Evolutionary conservation across 2,113 vertebrate genomes (phyloP), one percentile per base, ranked within the genome.

Genomic region (Phalacrocorax carbo): DNA sequence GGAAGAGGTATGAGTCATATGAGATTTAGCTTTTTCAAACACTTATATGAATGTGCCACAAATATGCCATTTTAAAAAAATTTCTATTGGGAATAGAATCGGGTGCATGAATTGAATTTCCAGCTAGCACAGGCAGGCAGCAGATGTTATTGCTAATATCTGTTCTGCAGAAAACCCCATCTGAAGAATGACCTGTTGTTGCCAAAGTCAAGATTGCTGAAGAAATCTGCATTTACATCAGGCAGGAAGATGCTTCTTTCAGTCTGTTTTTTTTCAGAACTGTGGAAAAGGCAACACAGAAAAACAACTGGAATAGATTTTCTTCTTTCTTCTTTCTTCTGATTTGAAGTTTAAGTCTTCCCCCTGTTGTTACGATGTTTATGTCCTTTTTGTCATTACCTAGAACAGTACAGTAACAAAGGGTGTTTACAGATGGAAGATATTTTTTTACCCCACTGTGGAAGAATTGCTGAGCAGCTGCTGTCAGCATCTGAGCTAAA

Each of bases 1-100:
- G 38, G 82, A 94, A 90, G 61, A 72, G 12, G 32, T 68, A 90
- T 88, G 92, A 94, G 60, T 95, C 78, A 88, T 92, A 73, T 6
- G 55, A 86, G 66, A 83, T 66, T 36, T n/a, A 82, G 38, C 42
- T 88, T 93, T 94, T 91, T 73, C 72, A 83, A 94, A 83, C 64
- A 55, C 34, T 94, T 71, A 82, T 4, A 83, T 32, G 32, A 81
- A 86, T 46, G 34, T 86, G 20, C 29, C 51, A 36, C 90, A 26
- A 52, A 52, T 52, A 29, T 30, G 54, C 27, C 29, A 55, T 55
- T 55, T 79, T 34, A 6, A 3, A 57, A 61, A 60, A 40, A 60
- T 9, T 23, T 20, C 70, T 79, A 1, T 62, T 82, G 21, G 71
- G 72, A 94, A 64, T 42, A 86, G n/a, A 90, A 75, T 44, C 1